Evolutionary conservation across 2,113 vertebrate genomes (phyloP).

Genomic region (Pollimyrus isidori): DNA sequence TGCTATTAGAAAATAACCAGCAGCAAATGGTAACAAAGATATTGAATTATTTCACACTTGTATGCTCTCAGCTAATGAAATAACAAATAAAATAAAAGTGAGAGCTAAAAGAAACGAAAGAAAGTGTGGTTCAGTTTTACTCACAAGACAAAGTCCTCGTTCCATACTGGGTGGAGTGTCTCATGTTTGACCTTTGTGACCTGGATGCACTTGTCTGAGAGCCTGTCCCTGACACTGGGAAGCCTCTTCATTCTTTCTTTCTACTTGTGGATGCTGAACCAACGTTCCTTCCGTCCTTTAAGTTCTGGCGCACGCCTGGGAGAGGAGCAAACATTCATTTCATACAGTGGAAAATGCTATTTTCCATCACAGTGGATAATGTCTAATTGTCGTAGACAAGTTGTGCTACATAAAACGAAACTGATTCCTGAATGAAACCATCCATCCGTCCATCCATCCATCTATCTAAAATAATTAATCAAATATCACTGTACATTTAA

Average conservation of each 20-base stretch:
- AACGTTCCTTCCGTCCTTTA: conserved; percentile 65
- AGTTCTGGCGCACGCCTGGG: conserved; percentile 67
- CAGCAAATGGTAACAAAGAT: background rate
- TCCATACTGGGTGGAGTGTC: conserved; percentile 81
- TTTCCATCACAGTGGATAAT: background rate
- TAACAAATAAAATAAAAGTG: background rate
- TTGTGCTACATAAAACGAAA: background rate
- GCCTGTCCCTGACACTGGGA: conserved; percentile 63
- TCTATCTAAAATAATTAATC: background rate
- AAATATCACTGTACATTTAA: background rate
- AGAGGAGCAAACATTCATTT: conserved; percentile 7
- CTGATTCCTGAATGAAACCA: background rate
- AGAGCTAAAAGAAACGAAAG: background rate
- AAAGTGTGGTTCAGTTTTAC: conserved; percentile 29
- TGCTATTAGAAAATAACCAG: background rate
- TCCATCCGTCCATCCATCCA: background rate
- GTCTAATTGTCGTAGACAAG: background rate
- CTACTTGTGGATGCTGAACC: conserved; percentile 73
- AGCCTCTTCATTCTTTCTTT: conserved; percentile 72
- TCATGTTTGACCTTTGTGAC: conserved; percentile 79
- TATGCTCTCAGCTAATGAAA: background rate
- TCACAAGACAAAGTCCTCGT: conserved; percentile 81
- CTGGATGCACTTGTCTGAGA: conserved; percentile 72
- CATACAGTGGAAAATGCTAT: background rate
- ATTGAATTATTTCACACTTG: background rate